Evolutionary conservation across 2,888 invertebrate species (phyloP), one percentile per base, ranked within the genome.

Genomic region (Eilema sororculum): DNA sequence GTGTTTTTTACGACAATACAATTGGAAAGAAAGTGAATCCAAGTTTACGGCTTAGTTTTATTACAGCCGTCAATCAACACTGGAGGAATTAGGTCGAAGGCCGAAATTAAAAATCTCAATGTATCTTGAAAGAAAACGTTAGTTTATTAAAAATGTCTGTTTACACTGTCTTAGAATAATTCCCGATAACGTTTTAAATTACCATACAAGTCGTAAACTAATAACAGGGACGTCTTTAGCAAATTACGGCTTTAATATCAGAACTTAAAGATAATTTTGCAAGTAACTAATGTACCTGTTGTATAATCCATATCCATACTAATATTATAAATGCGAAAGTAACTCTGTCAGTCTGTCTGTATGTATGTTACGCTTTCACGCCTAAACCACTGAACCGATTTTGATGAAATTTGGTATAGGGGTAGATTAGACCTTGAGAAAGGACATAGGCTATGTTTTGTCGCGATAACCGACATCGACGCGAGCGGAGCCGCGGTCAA

Each of bases 1-100:
- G 68, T 74, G 72, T 76, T 30, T 74, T 79, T 76, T 72, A 70
- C 71, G 64, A 70, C 67, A 60, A 64, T 67, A 61, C 56, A 20
- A 68, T 73, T 76, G 72, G 56, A 61, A 66, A 73, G 80, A 79
- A 79, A 80, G 75, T 80, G 72, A 69, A 67, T 70, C 20, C 65
- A 24, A 37, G 33, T 74, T 72, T 72, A 77, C 67, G 60, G 59
- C 20, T 75, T 59, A 67, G 64, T 78, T 77, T 78, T 78, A 76
- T 76, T 65, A 46, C 57, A 41, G 65, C n/a, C 59, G 67, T 77
- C 67, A 72, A 75, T 75, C 71, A 74, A 67, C 41, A 28, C n/a
- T 3, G 30, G 16, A 59, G 30, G 56, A 69, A 69, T 60, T 24
- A 69, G 69, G 65, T 65, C 69, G 65, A 56, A 25, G 28, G 59